phyloP scores from a whole-genome alignment of 2,797 vertebrate genomes.

The Sarcophilus harrisii region DNA sequence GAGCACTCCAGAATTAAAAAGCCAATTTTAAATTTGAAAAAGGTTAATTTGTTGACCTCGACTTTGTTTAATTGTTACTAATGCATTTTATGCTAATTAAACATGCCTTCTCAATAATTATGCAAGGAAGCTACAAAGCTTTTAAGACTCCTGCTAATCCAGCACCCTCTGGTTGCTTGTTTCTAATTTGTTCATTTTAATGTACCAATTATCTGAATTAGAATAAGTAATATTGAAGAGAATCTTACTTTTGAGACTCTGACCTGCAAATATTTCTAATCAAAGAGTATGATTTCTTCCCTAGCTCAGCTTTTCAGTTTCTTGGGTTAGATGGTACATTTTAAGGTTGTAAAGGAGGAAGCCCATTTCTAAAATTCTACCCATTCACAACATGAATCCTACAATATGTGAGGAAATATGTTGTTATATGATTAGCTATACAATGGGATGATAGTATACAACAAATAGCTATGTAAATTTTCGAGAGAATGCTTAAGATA shows the following conservation, averaged over 20 bases:
- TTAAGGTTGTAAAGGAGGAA: conserved; percentile 53
- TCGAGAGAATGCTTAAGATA: conserved; percentile 21
- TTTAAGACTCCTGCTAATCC: conserved; percentile 79
- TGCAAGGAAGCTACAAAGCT: conserved; percentile 74
- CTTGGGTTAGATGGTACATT: conserved; percentile 63
- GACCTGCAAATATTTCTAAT: conserved; percentile 72
- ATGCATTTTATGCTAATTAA: conserved; percentile 81
- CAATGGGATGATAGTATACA: conserved; percentile 24
- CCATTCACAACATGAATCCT: conserved; percentile 49
- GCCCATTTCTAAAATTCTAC: conserved; percentile 36
- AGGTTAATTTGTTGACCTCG: conserved; percentile 76
- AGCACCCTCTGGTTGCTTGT: conserved; percentile 63
- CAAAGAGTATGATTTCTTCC: conserved; percentile 54
- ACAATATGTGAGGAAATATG: background rate
- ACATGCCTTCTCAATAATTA: conserved; percentile 73
- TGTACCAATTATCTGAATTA: conserved; percentile 77
- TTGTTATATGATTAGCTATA: conserved; percentile 31
- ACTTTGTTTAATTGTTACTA: conserved; percentile 81
- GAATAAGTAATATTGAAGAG: conserved; percentile 78
- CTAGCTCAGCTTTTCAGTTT: conserved; percentile 69
- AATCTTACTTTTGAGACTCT: conserved; percentile 74
- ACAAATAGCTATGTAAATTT: conserved; percentile 39
- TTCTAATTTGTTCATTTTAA: conserved; percentile 79
- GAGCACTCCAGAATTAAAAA: conserved; percentile 74
- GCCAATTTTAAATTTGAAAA: conserved; percentile 73